phyloP scores from a whole-genome alignment of 2,888 invertebrate species.

The Alloscopus bannaensis region DNA sequence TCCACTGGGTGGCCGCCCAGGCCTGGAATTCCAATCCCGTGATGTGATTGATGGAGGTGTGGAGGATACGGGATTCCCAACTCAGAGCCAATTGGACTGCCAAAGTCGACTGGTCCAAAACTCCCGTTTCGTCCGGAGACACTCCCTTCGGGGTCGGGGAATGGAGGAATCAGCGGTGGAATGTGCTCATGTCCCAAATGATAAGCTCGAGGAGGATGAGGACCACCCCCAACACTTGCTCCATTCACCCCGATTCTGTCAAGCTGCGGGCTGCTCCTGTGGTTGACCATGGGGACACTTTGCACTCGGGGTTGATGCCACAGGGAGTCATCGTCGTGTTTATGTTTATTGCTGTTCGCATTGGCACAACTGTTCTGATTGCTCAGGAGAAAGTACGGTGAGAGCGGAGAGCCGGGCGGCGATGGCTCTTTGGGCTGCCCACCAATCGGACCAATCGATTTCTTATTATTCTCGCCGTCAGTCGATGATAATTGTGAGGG shows the following conservation, averaged over 20 bases:
- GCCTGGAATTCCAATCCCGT: slow-evolving; percentile 48
- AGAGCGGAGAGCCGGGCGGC: slow-evolving; percentile 58
- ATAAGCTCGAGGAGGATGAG: slow-evolving; percentile 62
- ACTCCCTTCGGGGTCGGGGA: slow-evolving; percentile 58
- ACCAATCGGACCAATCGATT: slow-evolving; percentile 54
- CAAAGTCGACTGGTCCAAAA: slow-evolving; percentile 56
- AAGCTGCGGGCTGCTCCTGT: slow-evolving; percentile 58
- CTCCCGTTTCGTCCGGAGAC: slow-evolving; percentile 55
- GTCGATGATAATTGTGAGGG: slow-evolving; percentile 50
- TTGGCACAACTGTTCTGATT: slow-evolving; percentile 61
- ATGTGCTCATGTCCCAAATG: slow-evolving; percentile 59
- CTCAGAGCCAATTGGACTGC: slow-evolving; percentile 54
- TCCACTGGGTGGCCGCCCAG: slow-evolving; percentile 55
- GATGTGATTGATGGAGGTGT: slow-evolving; percentile 55
- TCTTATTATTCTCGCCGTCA: slow-evolving; percentile 53
- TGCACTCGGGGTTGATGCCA: slow-evolving; percentile 60
- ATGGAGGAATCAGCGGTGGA: slow-evolving; percentile 56
- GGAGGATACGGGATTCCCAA: slow-evolving; percentile 56
- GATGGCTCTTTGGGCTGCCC: slow-evolving; percentile 53
- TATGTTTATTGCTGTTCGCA: slow-evolving; percentile 54
- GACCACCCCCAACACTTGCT: slow-evolving; percentile 38
- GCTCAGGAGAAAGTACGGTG: slow-evolving; percentile 59
- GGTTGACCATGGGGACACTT: slow-evolving; percentile 59
- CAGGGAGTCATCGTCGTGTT: slow-evolving; percentile 53
- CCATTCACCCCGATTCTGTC: slow-evolving; percentile 52